Conservation (phyloP, 2,888 invertebrate genomes). For the Schrankia costaestrigalis region DNA sequence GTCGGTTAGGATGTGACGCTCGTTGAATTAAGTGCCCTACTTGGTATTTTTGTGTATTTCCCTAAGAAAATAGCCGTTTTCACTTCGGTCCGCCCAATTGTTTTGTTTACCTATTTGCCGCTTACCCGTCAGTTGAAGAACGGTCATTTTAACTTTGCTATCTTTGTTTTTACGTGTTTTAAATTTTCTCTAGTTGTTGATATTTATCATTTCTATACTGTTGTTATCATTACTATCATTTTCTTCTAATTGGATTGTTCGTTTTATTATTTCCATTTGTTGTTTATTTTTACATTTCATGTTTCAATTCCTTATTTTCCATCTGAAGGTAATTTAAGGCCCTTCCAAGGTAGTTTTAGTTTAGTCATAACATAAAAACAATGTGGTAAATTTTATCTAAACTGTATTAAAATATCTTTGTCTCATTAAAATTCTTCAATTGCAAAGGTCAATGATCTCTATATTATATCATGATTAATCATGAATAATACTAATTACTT, state of each 20-base stretch:
- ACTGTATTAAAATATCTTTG: background rate
- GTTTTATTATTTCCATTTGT: too few species aligned
- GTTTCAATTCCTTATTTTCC: too few species aligned
- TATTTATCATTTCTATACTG: too few species aligned
- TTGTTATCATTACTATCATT: too few species aligned
- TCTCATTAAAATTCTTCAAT: constrained; percentile 1
- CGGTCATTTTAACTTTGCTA: constrained; percentile 21
- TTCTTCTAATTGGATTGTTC: too few species aligned
- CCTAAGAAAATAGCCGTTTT: constrained; percentile 22
- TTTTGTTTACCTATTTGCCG: constrained; percentile 72
- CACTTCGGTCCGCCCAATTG: constrained; percentile 48
- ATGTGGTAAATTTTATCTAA: too few species aligned
- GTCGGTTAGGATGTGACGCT: constrained; percentile 19
- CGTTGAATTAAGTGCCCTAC: constrained; percentile 17
- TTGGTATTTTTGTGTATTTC: constrained; percentile 18
- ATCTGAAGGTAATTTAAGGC: too few species aligned
- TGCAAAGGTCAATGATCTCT: constrained; percentile 25
- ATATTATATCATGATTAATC: too few species aligned
- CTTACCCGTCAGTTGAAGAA: constrained; percentile 29
- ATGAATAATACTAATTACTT: background rate
- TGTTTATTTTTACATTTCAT: too few species aligned
- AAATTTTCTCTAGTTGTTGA: background rate
- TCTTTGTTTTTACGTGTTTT: constrained; percentile 24
- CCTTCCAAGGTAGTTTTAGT: too few species aligned
- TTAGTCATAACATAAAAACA: too few species aligned